Evolutionary conservation across 2,113 vertebrate species (phyloP), one percentile per base, ranked within the genome.

Genomic region (Cepphus grylle): DNA sequence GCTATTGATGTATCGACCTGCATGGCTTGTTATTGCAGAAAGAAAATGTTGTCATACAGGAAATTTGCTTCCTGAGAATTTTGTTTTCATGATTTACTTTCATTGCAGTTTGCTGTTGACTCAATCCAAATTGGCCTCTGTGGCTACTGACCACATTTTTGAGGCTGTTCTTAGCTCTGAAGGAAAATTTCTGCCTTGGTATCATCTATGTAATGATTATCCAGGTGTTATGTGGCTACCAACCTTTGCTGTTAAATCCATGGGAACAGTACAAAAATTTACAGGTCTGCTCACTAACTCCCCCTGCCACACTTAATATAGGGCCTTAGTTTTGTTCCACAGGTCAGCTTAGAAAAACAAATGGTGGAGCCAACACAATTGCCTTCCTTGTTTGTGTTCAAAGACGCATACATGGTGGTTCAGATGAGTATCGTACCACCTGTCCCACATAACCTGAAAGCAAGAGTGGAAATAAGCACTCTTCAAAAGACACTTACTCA

Each of bases 31-130:
- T 90, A 70, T 91, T 81, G 71, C 43, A 90, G 49, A 94, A 88
- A 81, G 36, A 92, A 96, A 76, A 26, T 49, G 49, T 62, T 94
- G 76, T 80, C 62, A 87, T 61, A 82, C 30, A 80, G 70, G 86
- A 91, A 94, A 95, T 94, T 85, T 76, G 6, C 32, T 89, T 89
- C 45, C 9, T 36, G 70, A 87, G 40, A 82, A 70, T 89, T 91
- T 81, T 92, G 36, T 82, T 94, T 89, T 79, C 38, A 73, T 1
- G 0, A 53, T 79, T 87, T 91, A 42, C 13, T 87, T 92, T 76
- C 47, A 62, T 7, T 87, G n/a, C 72, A 89, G 40, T 76, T 91
- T 89, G 34, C 34, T 89, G 23, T 91, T 89, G 47, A 63, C 38
- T 89, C 42, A 87, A 30, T 87, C 32, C 29, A 87, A 82, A 82